phyloP scores from a whole-genome alignment of 2,888 invertebrate species.

The Bedellia somnulentella region DNA sequence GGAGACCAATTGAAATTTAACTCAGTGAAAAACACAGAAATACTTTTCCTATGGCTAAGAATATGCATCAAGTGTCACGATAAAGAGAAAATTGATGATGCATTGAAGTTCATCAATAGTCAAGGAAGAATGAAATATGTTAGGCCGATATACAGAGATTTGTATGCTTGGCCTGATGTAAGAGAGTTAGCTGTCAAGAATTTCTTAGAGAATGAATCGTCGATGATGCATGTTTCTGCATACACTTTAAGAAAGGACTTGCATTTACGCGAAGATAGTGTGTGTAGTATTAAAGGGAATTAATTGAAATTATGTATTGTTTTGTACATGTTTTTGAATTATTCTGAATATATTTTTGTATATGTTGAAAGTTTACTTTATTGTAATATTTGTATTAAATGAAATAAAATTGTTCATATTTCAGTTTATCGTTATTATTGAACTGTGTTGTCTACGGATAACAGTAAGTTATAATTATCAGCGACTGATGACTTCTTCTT shows the following conservation, averaged over 20 bases:
- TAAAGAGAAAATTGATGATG: conserved; percentile 65
- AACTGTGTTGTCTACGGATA: too few species aligned
- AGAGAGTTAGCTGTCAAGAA: conserved; percentile 70
- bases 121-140: conserved; percentile 93
- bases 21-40: conserved; percentile 74
- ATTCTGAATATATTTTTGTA: conserved; percentile 1
- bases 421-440: too few species aligned
- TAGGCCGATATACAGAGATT: conserved; percentile 82
- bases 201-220: conserved; percentile 67
- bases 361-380: not conserved
- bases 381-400: conserved; percentile 2
- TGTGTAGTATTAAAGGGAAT: not conserved
- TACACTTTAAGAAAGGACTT: conserved; percentile 77
- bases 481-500: too few species aligned
- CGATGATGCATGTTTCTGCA: conserved; percentile 85
- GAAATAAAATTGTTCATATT: not conserved
- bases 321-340: conserved; percentile 3
- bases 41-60: conserved; percentile 76
- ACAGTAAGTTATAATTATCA: too few species aligned
- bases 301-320: too few species aligned
- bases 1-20: conserved; percentile 68
- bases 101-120: conserved; percentile 76
- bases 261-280: conserved; percentile 29
- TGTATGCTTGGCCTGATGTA: conserved; percentile 77
- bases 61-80: conserved; percentile 76